A percentile compares a stretch with the other conserved stretches of the same genome.
Conservation (phyloP, 2,797 vertebrate species). For the Coreius guichenoti region DNA sequence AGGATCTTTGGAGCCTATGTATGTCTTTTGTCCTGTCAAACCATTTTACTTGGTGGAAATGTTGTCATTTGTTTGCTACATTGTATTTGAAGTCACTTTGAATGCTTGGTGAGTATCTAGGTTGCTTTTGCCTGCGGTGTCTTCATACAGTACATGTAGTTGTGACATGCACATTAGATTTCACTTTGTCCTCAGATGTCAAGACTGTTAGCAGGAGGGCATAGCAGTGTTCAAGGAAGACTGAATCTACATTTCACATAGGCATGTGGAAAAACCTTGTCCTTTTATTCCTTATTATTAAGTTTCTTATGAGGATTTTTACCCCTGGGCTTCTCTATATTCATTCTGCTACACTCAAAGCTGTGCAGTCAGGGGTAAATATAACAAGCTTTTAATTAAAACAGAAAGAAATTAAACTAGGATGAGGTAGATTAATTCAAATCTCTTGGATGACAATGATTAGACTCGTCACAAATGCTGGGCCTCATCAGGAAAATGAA, state of each 20-base stretch:
- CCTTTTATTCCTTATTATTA: conserved; percentile 68
- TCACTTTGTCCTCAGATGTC: conserved; percentile 55
- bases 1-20: conserved; percentile 24
- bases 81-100: neutral
- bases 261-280: conserved; percentile 68
- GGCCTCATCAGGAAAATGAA: conserved; percentile 55
- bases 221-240: conserved; percentile 61
- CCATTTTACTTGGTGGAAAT: conserved; percentile 40
- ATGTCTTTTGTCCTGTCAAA: conserved; percentile 35
- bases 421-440: conserved; percentile 70
- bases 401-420: conserved; percentile 69
- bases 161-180: conserved; percentile 29
- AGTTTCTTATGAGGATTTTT: conserved; percentile 67
- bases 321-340: conserved; percentile 67
- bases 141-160: conserved; percentile 32
- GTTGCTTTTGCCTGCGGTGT: conserved; percentile 25
- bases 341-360: conserved; percentile 69
- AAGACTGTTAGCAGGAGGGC: conserved; percentile 12
- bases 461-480: conserved; percentile 56
- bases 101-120: neutral
- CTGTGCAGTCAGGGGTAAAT: conserved; percentile 75
- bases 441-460: conserved; percentile 70
- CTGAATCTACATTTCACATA: conserved; percentile 66
- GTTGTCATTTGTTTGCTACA: conserved; percentile 5
- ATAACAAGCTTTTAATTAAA: conserved; percentile 78